phyloP scores from a whole-genome alignment of 2,888 invertebrate genomes.

The Coleophora deauratella region DNA sequence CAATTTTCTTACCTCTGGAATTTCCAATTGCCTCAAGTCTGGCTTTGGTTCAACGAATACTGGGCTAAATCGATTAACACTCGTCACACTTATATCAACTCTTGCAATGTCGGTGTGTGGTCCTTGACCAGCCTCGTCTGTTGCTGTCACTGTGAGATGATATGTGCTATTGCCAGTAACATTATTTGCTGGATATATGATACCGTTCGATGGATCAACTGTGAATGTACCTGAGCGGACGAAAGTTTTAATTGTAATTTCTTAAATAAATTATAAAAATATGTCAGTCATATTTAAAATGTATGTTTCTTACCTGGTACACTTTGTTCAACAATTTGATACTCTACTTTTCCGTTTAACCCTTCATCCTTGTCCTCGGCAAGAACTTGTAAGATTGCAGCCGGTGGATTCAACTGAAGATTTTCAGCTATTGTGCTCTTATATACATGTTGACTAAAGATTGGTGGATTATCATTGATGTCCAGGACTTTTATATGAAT shows the following conservation, averaged over 20 bases:
- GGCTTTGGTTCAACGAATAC: slow-evolving; percentile 84
- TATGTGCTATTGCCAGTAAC: slow-evolving; percentile 76
- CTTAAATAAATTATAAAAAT: too few relatives aligned
- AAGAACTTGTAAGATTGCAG: slow-evolving; percentile 85
- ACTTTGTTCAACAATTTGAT: slow-evolving; percentile 77
- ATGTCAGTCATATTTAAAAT: too few relatives aligned
- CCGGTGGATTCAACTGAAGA: slow-evolving; percentile 84
- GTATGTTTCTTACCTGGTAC: slow-evolving; percentile 54
- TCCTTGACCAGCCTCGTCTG: slow-evolving; percentile 81
- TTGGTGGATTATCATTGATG: slow-evolving; percentile 91
- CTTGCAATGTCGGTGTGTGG: slow-evolving; percentile 78
- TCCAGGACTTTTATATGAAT: slow-evolving; percentile 85
- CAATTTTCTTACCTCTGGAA: slow-evolving; percentile 88
- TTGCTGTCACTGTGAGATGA: slow-evolving; percentile 80
- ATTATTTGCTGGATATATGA: slow-evolving; percentile 84
- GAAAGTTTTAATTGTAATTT: too few relatives aligned
- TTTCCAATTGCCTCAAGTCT: slow-evolving; percentile 82
- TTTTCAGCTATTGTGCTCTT: slow-evolving; percentile 89
- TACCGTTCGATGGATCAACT: slow-evolving; percentile 84
- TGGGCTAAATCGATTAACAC: slow-evolving; percentile 88
- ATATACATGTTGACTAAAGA: slow-evolving; percentile 85
- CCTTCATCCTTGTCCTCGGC: slow-evolving; percentile 89
- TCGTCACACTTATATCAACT: slow-evolving; percentile 84
- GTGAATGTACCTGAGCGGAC: slow-evolving; percentile 83
- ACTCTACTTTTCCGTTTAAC: slow-evolving; percentile 83